phyloP scores from a whole-genome alignment of 2,113 vertebrate genomes.

The Cricetomys ansorgei region DNA sequence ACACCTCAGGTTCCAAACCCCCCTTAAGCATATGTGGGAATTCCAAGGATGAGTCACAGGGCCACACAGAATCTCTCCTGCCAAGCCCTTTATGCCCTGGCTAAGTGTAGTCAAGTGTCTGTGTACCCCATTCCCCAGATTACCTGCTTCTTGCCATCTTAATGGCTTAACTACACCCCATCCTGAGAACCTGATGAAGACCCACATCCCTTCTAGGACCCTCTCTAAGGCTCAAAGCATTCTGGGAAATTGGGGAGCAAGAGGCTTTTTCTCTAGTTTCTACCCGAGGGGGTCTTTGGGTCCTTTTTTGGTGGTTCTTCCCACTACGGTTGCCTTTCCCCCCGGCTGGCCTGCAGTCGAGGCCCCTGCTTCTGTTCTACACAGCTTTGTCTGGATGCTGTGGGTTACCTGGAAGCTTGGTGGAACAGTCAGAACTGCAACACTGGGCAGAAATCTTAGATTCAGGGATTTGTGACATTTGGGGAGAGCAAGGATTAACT shows the following conservation, averaged over 20 bases:
- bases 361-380: rapidly evolving
- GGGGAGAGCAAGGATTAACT: background rate
- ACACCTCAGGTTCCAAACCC: background rate
- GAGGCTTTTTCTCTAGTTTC: background rate
- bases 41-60: background rate
- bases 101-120: rapidly evolving
- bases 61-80: rapidly evolving
- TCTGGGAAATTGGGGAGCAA: background rate
- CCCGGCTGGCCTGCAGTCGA: background rate
- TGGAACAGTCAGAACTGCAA: rapidly evolving
- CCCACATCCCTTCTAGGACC: rapidly evolving
- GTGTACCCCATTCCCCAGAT: rapidly evolving
- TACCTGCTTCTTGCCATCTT: background rate
- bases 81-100: rapidly evolving
- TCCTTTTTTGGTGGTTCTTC: background rate
- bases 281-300: rapidly evolving
- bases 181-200: background rate
- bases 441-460: background rate
- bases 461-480: rapidly evolving
- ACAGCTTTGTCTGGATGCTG: rapidly evolving
- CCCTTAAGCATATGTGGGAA: rapidly evolving
- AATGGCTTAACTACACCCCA: background rate
- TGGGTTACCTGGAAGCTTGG: background rate
- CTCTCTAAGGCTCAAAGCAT: background rate
- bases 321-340: background rate